Evolutionary conservation across 2,797 vertebrate genomes (phyloP).

Genomic region (Sebastes itinus): DNA sequence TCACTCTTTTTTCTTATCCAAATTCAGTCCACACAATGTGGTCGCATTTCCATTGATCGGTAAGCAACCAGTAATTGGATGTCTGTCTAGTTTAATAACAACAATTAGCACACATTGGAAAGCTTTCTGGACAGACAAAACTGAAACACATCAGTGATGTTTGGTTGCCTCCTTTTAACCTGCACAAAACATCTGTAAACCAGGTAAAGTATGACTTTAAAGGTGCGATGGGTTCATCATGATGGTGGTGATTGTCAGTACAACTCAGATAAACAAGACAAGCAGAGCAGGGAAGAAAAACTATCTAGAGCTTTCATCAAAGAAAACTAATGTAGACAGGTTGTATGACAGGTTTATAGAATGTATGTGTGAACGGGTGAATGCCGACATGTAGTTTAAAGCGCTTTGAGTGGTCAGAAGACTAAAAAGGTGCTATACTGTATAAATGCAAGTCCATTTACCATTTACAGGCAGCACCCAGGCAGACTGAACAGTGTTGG

Average conservation of each 20-base stretch:
- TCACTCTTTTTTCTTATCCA: neutral
- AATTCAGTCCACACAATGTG: neutral
- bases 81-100: neutral
- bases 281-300: neutral
- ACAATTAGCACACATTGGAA: neutral
- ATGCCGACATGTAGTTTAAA: no score
- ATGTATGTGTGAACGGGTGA: no score
- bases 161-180: neutral
- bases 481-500: no score
- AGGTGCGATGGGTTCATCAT: slow-evolving; percentile 4
- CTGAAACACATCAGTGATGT: neutral
- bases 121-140: neutral
- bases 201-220: neutral
- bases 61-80: neutral
- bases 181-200: neutral
- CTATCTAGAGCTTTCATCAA: neutral
- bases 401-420: no score
- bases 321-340: neutral
- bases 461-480: no score
- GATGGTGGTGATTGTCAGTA: neutral
- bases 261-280: slow-evolving; percentile 10
- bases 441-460: no score
- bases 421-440: no score
- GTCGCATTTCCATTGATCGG: neutral
- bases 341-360: slow-evolving; percentile 8